phyloP scores from a whole-genome alignment of 2,888 invertebrate genomes.

The Eudemis profundana region DNA sequence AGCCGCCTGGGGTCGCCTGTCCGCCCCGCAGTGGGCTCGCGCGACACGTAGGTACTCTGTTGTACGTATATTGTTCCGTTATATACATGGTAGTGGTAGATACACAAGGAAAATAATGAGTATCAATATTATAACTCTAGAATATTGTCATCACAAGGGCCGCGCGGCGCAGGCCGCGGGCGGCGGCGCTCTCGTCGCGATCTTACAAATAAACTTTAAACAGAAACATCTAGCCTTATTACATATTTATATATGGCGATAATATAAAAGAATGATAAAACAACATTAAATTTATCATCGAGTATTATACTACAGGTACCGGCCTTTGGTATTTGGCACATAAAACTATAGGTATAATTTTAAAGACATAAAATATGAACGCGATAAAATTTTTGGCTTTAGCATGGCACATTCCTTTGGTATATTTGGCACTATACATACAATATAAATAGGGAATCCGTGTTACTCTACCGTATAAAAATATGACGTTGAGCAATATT shows the following conservation, averaged over 20 bases:
- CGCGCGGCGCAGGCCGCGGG: slow-evolving; percentile 45
- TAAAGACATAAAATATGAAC: slow-evolving; percentile 45
- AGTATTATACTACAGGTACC: slow-evolving; percentile 82
- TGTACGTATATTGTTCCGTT: slow-evolving; percentile 54
- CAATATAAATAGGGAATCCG: slow-evolving; percentile 56
- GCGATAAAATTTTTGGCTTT: slow-evolving; percentile 59
- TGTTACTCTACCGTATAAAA: slow-evolving; percentile 65
- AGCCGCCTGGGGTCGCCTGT: not conserved
- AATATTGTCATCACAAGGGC: slow-evolving; percentile 70
- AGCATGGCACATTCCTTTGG: slow-evolving; percentile 58
- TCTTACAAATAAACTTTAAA: slow-evolving; percentile 46
- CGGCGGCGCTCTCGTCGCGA: slow-evolving; percentile 41
- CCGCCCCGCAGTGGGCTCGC: not conserved
- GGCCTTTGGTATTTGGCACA: slow-evolving; percentile 66
- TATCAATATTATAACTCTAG: slow-evolving; percentile 56
- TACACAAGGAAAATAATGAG: slow-evolving; percentile 44
- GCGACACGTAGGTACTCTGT: slow-evolving; percentile 45
- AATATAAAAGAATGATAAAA: slow-evolving; percentile 57
- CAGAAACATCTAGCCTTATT: slow-evolving; percentile 41
- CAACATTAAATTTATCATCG: slow-evolving; percentile 57
- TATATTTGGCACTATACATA: slow-evolving; percentile 67
- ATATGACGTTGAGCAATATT: slow-evolving; percentile 77
- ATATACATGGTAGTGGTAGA: slow-evolving; percentile 44
- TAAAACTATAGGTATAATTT: slow-evolving; percentile 48
- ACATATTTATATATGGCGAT: slow-evolving; percentile 49